Evolutionary conservation across 2,888 invertebrate species (phyloP).

Genomic region (Synanthedon myopaeformis): DNA sequence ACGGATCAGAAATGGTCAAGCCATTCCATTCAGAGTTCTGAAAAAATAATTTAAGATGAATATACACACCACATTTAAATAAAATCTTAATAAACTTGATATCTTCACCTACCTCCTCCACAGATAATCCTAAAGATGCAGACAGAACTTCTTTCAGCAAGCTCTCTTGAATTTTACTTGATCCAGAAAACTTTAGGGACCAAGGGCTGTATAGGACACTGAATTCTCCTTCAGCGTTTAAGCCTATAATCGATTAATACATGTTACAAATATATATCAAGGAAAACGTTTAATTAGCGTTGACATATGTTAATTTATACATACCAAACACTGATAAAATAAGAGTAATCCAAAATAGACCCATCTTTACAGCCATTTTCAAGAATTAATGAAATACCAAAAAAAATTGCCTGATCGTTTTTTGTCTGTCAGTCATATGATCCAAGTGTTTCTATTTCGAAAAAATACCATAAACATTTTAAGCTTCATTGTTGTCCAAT

Average conservation of each 20-base stretch:
- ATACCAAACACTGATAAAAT: conserved; percentile 48
- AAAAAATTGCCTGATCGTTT: conserved; percentile 11
- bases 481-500: too few species aligned
- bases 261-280: too few species aligned
- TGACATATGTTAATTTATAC: conserved; percentile 4
- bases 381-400: neutral
- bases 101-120: conserved; percentile 69
- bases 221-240: conserved; percentile 75
- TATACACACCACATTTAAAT: neutral
- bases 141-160: conserved; percentile 77
- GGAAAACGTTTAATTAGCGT: too few species aligned
- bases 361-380: conserved; percentile 55
- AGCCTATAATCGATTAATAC: conserved; percentile 31
- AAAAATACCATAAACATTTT: too few species aligned
- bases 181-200: conserved; percentile 76
- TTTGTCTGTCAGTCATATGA: conserved; percentile 59
- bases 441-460: conserved; percentile 33
- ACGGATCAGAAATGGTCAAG: conserved; percentile 76
- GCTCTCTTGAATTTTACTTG: conserved; percentile 72
- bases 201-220: conserved; percentile 76
- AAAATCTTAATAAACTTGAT: neutral
- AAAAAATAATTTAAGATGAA: conserved; percentile 7
- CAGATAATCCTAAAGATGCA: conserved; percentile 79
- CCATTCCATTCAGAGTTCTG: conserved; percentile 78
- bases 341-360: conserved; percentile 46